phyloP scores from a whole-genome alignment of 2,797 vertebrate genomes.

The Tragopan temminckii region DNA sequence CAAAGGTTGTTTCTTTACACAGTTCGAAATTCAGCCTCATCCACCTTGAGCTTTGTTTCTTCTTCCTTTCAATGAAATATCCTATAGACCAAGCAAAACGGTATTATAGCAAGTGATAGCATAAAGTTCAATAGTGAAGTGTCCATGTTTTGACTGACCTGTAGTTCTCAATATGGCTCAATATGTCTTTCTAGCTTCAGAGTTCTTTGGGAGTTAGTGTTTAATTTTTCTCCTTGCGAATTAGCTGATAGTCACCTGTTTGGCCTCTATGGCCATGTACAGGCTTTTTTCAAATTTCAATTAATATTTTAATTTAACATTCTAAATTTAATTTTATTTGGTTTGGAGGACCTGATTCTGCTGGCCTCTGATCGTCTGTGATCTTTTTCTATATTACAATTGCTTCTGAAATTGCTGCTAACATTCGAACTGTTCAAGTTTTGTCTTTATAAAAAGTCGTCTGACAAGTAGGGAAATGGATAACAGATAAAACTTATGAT shows the following conservation, averaged over 20 bases:
- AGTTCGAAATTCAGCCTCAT: conserved; percentile 99
- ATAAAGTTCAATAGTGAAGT: neutral
- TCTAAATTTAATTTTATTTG: neutral
- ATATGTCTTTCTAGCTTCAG: neutral
- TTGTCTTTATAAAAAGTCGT: neutral
- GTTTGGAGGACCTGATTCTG: neutral
- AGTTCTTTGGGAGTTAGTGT: neutral
- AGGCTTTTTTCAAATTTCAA: neutral
- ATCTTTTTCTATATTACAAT: neutral
- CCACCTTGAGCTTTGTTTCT: conserved; percentile 99
- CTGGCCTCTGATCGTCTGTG: neutral
- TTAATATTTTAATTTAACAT: neutral
- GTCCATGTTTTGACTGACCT: neutral
- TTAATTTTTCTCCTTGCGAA: neutral
- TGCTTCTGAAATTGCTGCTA: neutral
- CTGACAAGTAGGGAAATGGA: neutral
- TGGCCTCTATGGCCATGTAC: neutral
- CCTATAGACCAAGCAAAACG: conserved; percentile 79
- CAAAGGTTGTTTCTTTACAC: conserved; percentile 94
- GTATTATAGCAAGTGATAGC: neutral
- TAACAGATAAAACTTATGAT: neutral
- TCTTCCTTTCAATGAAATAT: conserved; percentile 97
- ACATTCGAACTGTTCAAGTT: neutral
- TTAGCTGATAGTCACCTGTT: neutral
- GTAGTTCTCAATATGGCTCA: rapidly evolving